A percentile compares a stretch with the other conserved stretches of the same genome.
Conservation (phyloP, 2,797 vertebrate genomes). For the Podarcis siculus region DNA sequence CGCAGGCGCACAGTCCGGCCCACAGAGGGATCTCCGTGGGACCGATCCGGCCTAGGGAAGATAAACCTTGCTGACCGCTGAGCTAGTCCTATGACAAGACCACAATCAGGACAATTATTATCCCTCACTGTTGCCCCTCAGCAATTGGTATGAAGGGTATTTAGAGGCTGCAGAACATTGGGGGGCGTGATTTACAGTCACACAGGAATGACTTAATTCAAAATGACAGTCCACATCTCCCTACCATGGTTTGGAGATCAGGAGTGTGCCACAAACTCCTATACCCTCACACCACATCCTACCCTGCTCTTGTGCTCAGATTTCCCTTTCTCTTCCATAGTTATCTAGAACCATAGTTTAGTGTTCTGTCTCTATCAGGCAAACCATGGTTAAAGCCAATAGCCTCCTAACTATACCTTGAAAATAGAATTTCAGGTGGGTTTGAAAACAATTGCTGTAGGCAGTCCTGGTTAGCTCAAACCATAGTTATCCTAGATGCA, state of each 20-base stretch:
- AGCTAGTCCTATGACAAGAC: too few species aligned
- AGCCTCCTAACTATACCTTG: not conserved
- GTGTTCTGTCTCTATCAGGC: too few species aligned
- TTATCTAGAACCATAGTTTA: not conserved
- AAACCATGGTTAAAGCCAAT: not conserved
- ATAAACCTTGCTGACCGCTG: too few species aligned
- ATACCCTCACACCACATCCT: too few species aligned
- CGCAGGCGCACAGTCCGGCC: rapidly evolving
- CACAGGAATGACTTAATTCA: not conserved
- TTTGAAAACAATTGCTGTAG: not conserved
- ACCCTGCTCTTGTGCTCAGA: not conserved
- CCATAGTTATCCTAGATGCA: too few species aligned
- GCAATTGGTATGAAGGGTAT: not conserved
- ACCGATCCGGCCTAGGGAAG: too few species aligned
- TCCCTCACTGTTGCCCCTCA: not conserved
- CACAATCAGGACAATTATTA: too few species aligned
- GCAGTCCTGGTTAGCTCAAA: too few species aligned
- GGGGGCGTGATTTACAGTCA: too few species aligned
- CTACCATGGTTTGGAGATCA: not conserved
- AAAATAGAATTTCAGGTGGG: not conserved
- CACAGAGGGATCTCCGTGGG: too few species aligned
- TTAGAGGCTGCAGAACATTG: not conserved
- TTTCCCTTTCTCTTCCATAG: not conserved
- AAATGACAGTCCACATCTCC: not conserved
- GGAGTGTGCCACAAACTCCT: not conserved